Base-by-base conservation (phyloP, 1,140 invertebrate species). In the Drosophila rufa region DNA sequence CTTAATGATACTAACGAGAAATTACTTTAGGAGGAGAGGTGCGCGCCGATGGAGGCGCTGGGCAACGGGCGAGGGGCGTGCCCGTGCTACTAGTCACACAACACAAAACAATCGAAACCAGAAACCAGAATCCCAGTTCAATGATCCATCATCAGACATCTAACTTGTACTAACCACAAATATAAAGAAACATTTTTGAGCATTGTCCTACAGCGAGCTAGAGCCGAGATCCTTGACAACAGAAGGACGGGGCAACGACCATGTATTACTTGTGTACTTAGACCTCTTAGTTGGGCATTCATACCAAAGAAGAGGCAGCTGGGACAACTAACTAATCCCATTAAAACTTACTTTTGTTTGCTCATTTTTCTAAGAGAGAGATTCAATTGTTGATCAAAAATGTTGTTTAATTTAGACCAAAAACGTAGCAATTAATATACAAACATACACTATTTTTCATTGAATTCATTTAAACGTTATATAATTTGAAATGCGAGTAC, bases 1-100 rank as follows among this genome's bases (percentile, higher is more conserved):
- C 85, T 90, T 90, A 90, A 85, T 86, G 82, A 90, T 82, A 91
- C 79, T 78, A 87, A 90, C 71, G 74, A 48, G 69, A 66, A 76
- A 79, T 71, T 79, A 83, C 65, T 89, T 87, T 84, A 89, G 80
- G 76, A 76, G 51, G 62, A 56, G 8, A 40, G 53, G 53, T 42
- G 47, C 68, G 70, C 68, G 65, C 74, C 55, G 57, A 65, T 69
- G 69, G 53, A 51, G 62, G 62, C 33, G 51, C 1, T 22, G 33
- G 51, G 33, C 30, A 8, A 3, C 22, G 61, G 15, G 62, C 51
- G 47, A 68, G 82, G 57, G 69, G 60, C 67, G 51, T 58, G 64
- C 65, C 74, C 61, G 48, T 75, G 69, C 71, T 70, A 77, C 83
- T 87, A 86, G 82, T 85, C 82, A 80, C 78, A 74, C 48, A 69